Percentiles rank a stretch among this genome's conserved stretches.
Evolutionary conservation across 2,113 vertebrate genomes (phyloP).

Genomic region (Orcinus orca): DNA sequence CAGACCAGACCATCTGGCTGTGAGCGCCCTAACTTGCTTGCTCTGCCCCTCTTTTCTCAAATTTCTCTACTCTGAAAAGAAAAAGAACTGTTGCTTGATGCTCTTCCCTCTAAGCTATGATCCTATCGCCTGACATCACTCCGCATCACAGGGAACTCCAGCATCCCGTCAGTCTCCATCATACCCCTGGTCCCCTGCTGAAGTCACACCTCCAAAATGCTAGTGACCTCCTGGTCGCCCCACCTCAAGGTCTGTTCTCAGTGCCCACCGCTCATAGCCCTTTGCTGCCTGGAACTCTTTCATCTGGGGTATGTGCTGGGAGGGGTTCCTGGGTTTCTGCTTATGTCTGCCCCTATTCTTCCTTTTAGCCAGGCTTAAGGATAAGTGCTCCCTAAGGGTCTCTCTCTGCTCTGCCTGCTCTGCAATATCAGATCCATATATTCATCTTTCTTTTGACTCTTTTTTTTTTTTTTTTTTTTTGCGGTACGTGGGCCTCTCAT

Average conservation of each 20-base stretch:
- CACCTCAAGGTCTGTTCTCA: not conserved
- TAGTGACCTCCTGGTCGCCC: too few relatives aligned
- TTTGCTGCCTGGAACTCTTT: too few relatives aligned
- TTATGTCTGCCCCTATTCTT: not conserved
- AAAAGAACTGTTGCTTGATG: not conserved
- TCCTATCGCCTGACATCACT: not conserved
- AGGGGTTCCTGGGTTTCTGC: not conserved
- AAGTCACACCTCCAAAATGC: too few relatives aligned
- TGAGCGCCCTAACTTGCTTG: not conserved
- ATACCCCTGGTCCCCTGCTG: not conserved
- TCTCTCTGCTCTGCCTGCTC: not conserved
- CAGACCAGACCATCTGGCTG: not conserved
- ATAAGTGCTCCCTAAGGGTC: rapidly evolving
- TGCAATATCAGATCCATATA: not conserved
- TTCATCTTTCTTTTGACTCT: not conserved
- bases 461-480: too few relatives aligned
- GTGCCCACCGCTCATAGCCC: rapidly evolving
- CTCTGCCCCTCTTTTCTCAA: not conserved
- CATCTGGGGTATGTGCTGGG: rapidly evolving
- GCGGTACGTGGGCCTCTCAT: too few relatives aligned
- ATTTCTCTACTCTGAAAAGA: not conserved
- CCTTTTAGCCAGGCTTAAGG: not conserved
- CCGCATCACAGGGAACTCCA: not conserved
- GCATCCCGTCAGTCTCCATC: not conserved
- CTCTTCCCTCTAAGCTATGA: not conserved